Conservation (phyloP, 2,888 invertebrate genomes). For the Drosophila quinaria region DNA sequence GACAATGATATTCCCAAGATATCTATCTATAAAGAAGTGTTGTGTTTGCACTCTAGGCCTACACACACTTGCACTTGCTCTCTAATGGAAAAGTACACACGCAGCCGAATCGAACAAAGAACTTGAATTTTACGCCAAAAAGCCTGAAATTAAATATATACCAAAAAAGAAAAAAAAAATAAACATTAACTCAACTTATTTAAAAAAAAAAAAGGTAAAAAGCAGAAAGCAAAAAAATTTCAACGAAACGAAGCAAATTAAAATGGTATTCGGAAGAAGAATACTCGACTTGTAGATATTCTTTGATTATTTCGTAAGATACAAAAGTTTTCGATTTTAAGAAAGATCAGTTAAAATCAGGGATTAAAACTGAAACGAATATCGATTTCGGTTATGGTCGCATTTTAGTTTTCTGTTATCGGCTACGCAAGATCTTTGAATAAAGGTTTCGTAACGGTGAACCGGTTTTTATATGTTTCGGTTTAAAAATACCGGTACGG, state of each 20-base stretch:
- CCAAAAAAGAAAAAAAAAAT: constrained; percentile 6
- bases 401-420: no score
- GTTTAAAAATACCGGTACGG: no score
- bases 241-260: constrained; percentile 26
- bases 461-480: no score
- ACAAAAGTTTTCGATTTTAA: neutral
- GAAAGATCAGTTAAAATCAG: neutral
- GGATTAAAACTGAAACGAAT: no score
- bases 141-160: constrained; percentile 12
- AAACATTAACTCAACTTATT: constrained; percentile 23
- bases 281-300: constrained; percentile 5
- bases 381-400: no score
- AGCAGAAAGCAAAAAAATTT: constrained; percentile 13
- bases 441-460: no score
- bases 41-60: constrained; percentile 24
- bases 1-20: constrained; percentile 5
- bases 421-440: no score
- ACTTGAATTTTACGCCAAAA: constrained; percentile 24
- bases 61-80: no score
- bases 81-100: constrained; percentile 44
- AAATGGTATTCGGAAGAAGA: constrained; percentile 33
- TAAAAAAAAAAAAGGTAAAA: constrained; percentile 29
- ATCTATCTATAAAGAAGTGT: constrained; percentile 3
- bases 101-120: constrained; percentile 32
- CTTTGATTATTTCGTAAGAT: neutral